These are phyloP conservation scores for Plutella xylostella DNA, from an alignment of 2,888 invertebrate species.

Conservation along the genomic window DNA sequence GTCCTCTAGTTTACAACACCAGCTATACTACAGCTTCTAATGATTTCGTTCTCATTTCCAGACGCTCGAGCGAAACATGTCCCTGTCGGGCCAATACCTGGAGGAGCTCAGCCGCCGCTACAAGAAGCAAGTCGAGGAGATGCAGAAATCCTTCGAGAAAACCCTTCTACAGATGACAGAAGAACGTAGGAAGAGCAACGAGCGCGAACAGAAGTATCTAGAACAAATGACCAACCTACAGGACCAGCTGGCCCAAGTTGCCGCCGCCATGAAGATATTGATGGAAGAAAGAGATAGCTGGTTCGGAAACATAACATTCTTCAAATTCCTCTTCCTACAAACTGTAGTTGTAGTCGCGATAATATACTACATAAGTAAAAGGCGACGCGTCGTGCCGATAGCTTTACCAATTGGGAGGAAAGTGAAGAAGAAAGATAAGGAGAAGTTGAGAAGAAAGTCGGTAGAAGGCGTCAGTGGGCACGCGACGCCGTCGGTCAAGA, in stretches of 20 bases:
- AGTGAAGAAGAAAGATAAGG: slow-evolving; percentile 47
- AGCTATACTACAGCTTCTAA: too few relatives aligned
- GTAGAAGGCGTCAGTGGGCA: slow-evolving; percentile 73
- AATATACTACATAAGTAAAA: slow-evolving; percentile 62
- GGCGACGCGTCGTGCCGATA: slow-evolving; percentile 40
- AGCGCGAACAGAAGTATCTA: slow-evolving; percentile 81
- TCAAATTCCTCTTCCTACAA: slow-evolving; percentile 64
- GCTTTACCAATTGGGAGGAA: slow-evolving; percentile 39
- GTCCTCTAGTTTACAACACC: too few relatives aligned
- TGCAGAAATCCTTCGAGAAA: slow-evolving; percentile 87
- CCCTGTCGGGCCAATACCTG: slow-evolving; percentile 94
- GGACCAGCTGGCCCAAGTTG: slow-evolving; percentile 73
- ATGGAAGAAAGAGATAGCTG: slow-evolving; percentile 74
- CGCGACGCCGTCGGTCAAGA: slow-evolving; percentile 64
- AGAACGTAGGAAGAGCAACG: slow-evolving; percentile 75
- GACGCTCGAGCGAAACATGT: slow-evolving; percentile 96
- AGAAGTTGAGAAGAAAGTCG: slow-evolving; percentile 70
- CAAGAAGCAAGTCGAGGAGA: slow-evolving; percentile 96
- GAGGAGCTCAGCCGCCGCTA: slow-evolving; percentile 96
- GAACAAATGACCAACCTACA: slow-evolving; percentile 80
- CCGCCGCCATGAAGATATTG: slow-evolving; percentile 69
- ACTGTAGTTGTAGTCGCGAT: slow-evolving; percentile 56
- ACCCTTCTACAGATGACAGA: slow-evolving; percentile 80
- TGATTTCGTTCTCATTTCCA: slow-evolving; percentile 43
- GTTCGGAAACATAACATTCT: slow-evolving; percentile 69